Conservation (phyloP, 2,797 vertebrate genomes). For the Moxostoma hubbsi region DNA sequence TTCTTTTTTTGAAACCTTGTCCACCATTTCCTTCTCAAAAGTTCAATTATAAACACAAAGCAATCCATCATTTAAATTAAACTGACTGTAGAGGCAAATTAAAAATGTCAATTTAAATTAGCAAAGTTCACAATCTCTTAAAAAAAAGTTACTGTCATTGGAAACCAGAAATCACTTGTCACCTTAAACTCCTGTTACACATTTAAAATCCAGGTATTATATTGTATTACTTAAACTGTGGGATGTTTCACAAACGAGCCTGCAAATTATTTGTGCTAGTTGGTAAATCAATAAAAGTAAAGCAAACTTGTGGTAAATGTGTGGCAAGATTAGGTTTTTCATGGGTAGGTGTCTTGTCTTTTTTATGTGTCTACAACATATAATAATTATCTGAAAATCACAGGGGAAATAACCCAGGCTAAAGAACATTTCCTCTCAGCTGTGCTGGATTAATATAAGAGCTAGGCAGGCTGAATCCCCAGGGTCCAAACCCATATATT, state of each 20-base stretch:
- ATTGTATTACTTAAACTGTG: too few species aligned
- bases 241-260: too few species aligned
- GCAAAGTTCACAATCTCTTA: conserved; percentile 58
- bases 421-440: conserved; percentile 25
- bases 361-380: conserved; percentile 54
- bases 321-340: conserved; percentile 1
- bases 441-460: conserved; percentile 23
- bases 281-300: too few species aligned
- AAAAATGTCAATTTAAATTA: conserved; percentile 83
- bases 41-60: conserved; percentile 79
- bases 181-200: neutral
- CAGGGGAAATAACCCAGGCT: conserved; percentile 42
- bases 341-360: conserved; percentile 53
- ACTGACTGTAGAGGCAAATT: conserved; percentile 77
- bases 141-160: conserved; percentile 33
- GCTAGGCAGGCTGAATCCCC: conserved; percentile 1
- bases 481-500: neutral
- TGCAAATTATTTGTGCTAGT: too few species aligned
- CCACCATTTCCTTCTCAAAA: conserved; percentile 76
- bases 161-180: neutral
- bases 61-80: conserved; percentile 81
- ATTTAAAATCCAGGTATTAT: neutral
- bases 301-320: too few species aligned
- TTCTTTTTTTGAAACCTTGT: conserved; percentile 72
- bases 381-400: conserved; percentile 61